phyloP scores from a whole-genome alignment of 37 sponge, comb jelly and placozoan genomes.

The Cliona cf. orientalis region DNA sequence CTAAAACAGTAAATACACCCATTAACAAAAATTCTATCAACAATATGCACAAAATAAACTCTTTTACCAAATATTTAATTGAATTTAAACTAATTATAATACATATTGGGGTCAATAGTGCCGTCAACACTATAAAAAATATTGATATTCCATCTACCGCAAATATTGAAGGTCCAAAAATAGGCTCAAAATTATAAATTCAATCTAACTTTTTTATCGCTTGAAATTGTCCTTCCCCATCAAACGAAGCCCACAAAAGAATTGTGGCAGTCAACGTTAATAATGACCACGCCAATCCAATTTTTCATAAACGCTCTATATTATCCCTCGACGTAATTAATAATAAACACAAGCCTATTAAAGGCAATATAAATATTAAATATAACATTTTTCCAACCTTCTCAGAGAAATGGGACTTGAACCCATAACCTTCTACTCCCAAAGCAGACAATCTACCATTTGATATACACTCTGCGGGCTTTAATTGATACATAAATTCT shows the following conservation, averaged over 20 bases:
- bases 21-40: constrained; percentile 67
- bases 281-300: constrained; percentile 65
- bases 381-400: too few species aligned
- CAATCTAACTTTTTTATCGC: constrained; percentile 46
- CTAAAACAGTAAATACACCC: constrained; percentile 72
- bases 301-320: constrained; percentile 34
- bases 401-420: too few species aligned
- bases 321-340: constrained; percentile 48
- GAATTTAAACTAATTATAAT: constrained; percentile 78
- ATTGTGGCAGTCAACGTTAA: constrained; percentile 60
- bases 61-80: constrained; percentile 60
- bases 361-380: too few species aligned
- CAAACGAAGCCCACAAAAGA: constrained; percentile 70
- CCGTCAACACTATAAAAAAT: constrained; percentile 67
- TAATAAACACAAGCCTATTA: too few species aligned
- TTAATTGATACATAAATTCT: too few species aligned
- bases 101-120: constrained; percentile 74
- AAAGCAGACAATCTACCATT: too few species aligned
- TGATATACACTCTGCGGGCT: too few species aligned
- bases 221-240: constrained; percentile 67
- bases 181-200: constrained; percentile 21
- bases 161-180: constrained; percentile 48
- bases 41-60: constrained; percentile 81
- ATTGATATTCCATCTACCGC: constrained; percentile 73
- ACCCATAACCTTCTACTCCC: too few species aligned